phyloP scores from a whole-genome alignment of 2,797 vertebrate species.

The Acanthurus lineatus region DNA sequence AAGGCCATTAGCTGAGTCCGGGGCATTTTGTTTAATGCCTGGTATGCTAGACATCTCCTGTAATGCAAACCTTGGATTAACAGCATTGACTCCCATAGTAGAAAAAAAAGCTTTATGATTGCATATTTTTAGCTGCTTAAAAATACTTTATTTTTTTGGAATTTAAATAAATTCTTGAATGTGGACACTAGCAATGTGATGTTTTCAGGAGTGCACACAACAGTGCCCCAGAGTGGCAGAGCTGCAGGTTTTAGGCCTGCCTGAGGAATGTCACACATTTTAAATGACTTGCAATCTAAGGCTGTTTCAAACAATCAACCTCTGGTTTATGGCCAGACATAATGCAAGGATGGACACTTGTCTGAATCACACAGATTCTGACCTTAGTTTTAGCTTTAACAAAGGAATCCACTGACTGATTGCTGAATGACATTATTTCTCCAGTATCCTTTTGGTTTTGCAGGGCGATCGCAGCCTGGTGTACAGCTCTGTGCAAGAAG shows the following conservation, averaged over 20 bases:
- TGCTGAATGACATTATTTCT: conserved; percentile 57
- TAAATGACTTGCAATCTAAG: conserved; percentile 39
- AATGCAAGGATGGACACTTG: conserved; percentile 1
- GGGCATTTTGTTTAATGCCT: conserved; percentile 47
- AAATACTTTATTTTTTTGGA: neutral
- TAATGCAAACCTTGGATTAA: conserved; percentile 62
- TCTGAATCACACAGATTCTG: conserved; percentile 23
- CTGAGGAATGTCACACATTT: conserved; percentile 43
- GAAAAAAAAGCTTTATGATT: conserved; percentile 7
- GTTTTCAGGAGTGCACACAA: conserved; percentile 38
- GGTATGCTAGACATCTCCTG: conserved; percentile 51
- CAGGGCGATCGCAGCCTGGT: conserved; percentile 66
- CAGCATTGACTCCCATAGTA: conserved; percentile 34
- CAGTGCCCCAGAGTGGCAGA: conserved; percentile 56
- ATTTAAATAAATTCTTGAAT: conserved; percentile 1
- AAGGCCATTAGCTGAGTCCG: conserved; percentile 63
- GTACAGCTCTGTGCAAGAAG: conserved; percentile 54
- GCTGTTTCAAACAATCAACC: conserved; percentile 31
- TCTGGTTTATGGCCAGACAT: conserved; percentile 31
- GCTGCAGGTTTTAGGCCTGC: conserved; percentile 39
- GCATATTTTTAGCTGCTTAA: conserved; percentile 14
- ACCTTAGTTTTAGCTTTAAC: conserved; percentile 35
- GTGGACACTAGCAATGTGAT: conserved; percentile 1
- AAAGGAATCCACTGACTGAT: conserved; percentile 23
- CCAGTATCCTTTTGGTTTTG: conserved; percentile 58